Base-by-base conservation (phyloP, 2,888 invertebrate genomes). In the Artemia sp. region DNA sequence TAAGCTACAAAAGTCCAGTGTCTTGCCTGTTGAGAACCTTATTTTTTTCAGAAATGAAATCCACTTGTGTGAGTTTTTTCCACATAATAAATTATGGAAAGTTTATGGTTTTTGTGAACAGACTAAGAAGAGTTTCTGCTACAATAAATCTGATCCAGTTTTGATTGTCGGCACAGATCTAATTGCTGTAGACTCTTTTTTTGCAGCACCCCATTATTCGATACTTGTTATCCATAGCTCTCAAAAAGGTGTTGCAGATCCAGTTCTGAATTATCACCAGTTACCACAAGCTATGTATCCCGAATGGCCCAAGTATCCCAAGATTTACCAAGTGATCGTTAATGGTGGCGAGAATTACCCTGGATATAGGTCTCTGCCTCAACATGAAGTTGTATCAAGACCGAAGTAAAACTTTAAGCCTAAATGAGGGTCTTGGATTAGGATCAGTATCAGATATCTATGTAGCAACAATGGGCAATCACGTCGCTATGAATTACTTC, bases 141-240 rank as follows among this genome's bases (percentile, higher is more conserved):
- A 73, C 69, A 67, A 66, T 53, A 52, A 70, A n/a, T 75, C 80
- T 2, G 84, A 84, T 73, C 84, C 87, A 0, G 85, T 91, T 64
- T 78, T 93, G 72, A 83, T 94, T 24, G 85, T 94, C 69, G 94
- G 94, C 0, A 90, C 91, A 0, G 95, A 94, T 2, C 82, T 94
- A 71, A 88, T 87, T 75, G 92, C 93, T 1, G 93, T 93, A 0
- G 94, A 95, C 79, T 92, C 90, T 14, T 86, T 93, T 72, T 83
- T 90, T 74, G 85, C 86, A 53, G 83, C 87, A 9, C 82, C 83
- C 68, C 83, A 82, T 58, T 81, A 84, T 12, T 83, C 84, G 52
- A 81, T 88, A 71, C 85, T 83, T 12, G 87, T 88, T 2, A 76
- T 85, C 0, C 93, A 94, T 80, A 83, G 86, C 67, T 92, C 92